These are phyloP conservation scores for Ciona savignyi DNA, from an alignment of 23 tunicate genomes.

Conservation along the genomic window DNA sequence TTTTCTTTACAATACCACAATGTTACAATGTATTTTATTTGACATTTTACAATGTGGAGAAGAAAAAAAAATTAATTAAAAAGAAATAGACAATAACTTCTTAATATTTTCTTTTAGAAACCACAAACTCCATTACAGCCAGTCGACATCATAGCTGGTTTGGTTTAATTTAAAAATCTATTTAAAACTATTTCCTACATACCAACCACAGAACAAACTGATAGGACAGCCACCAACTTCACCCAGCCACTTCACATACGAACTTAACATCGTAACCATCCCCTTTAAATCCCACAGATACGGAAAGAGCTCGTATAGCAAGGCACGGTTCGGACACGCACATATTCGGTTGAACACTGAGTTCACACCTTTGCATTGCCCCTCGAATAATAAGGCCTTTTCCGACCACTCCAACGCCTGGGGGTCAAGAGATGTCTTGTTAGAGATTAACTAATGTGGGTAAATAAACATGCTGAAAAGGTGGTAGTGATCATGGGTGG, in stretches of 20 bases:
- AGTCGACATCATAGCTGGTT: no score
- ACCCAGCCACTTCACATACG: slow-evolving; percentile 95
- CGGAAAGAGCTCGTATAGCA: slow-evolving; percentile 84
- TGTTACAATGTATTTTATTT: no score
- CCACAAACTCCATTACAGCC: no score
- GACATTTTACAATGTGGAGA: no score
- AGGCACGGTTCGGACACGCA: slow-evolving; percentile 64
- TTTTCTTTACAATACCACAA: no score
- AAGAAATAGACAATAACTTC: no score
- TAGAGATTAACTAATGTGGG: no score
- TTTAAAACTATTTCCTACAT: not conserved
- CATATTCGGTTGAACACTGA: slow-evolving; percentile 47
- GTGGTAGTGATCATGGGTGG: no score
- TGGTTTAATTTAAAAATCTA: no score
- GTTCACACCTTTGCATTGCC: slow-evolving; percentile 24
- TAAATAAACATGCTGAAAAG: no score
- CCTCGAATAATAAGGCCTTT: slow-evolving; percentile 67
- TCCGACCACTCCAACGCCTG: slow-evolving; percentile 92
- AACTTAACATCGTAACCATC: slow-evolving; percentile 70
- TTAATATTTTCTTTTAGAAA: no score
- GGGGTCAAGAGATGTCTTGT: not conserved
- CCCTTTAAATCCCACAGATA: slow-evolving; percentile 92
- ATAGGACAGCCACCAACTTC: not conserved
- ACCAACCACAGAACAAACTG: not conserved
- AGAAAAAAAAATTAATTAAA: no score